phyloP scores from a whole-genome alignment of 2,797 vertebrate species.

The Philypnodon macrostomus region DNA sequence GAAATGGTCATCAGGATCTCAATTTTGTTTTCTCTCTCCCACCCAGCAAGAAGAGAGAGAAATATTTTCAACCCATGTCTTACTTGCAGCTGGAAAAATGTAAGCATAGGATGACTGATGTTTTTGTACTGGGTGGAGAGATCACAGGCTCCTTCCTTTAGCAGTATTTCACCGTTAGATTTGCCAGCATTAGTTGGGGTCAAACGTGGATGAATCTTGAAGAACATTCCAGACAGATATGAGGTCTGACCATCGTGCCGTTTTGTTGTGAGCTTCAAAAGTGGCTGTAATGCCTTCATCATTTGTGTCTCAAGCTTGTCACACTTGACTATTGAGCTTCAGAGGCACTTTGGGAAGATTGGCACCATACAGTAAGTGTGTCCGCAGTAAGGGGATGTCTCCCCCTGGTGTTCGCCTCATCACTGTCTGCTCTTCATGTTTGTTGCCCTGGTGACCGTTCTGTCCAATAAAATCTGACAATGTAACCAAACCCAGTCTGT shows the following conservation, averaged over 20 bases:
- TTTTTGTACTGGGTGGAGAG: slow-evolving; percentile 31
- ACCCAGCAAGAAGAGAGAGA: slow-evolving; percentile 6
- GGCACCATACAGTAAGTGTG: slow-evolving; percentile 29
- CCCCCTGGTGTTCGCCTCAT: slow-evolving; percentile 69
- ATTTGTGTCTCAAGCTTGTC: slow-evolving; percentile 30
- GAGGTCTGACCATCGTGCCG: slow-evolving; percentile 33
- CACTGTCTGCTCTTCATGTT: slow-evolving; percentile 68
- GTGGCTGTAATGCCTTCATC: slow-evolving; percentile 1
- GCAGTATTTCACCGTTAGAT: slow-evolving; percentile 12
- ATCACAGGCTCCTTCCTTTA: slow-evolving; percentile 9
- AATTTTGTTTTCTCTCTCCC: slow-evolving; percentile 1
- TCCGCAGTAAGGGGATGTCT: slow-evolving; percentile 55
- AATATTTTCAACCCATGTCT: slow-evolving; percentile 8
- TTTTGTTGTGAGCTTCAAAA: slow-evolving; percentile 13
- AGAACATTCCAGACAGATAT: slow-evolving; percentile 45
- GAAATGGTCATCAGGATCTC: slow-evolving; percentile 22
- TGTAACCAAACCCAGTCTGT: slow-evolving; percentile 53
- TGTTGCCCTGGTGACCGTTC: slow-evolving; percentile 72
- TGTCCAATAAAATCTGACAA: slow-evolving; percentile 76
- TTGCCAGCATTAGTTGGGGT: slow-evolving; percentile 5
- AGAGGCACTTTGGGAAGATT: slow-evolving; percentile 17
- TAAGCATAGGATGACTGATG: slow-evolving; percentile 19
- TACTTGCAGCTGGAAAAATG: slow-evolving; percentile 5
- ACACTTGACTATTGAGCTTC: slow-evolving; percentile 18
- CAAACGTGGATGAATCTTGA: slow-evolving; percentile 13